Conservation (phyloP, 1,140 invertebrate species). For the Dryas iulia region DNA sequence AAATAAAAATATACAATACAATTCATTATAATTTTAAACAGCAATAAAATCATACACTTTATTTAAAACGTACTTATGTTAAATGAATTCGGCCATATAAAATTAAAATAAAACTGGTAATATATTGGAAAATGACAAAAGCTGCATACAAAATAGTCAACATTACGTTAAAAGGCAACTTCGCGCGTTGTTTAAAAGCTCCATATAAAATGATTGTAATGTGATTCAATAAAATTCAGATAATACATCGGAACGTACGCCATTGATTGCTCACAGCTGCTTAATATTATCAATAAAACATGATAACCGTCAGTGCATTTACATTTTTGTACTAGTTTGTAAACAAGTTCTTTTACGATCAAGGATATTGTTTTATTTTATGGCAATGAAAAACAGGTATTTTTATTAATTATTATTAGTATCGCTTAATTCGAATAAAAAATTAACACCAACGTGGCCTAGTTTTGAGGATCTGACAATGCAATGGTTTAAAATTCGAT, state of each 20-base stretch:
- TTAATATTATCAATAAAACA: constrained; percentile 29
- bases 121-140: constrained; percentile 15
- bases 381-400: not conserved
- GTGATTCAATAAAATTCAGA: constrained; percentile 34
- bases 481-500: too few relatives aligned
- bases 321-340: constrained; percentile 11
- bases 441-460: too few relatives aligned
- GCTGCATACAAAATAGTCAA: constrained; percentile 26
- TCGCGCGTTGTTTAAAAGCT: constrained; percentile 25
- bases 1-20: too few relatives aligned
- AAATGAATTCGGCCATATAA: not conserved
- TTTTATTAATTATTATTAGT: not conserved
- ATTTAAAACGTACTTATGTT: not conserved
- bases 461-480: too few relatives aligned
- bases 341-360: constrained; percentile 1
- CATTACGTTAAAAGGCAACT: constrained; percentile 17
- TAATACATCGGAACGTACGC: constrained; percentile 19
- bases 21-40: not conserved
- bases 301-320: constrained; percentile 13
- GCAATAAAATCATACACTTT: not conserved
- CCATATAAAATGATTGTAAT: constrained; percentile 23
- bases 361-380: constrained; percentile 4
- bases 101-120: constrained; percentile 8
- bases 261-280: constrained; percentile 27
- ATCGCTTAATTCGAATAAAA: too few relatives aligned